Base-by-base conservation (phyloP, 2,888 invertebrate genomes). In the Dromius quadrimaculatus region DNA sequence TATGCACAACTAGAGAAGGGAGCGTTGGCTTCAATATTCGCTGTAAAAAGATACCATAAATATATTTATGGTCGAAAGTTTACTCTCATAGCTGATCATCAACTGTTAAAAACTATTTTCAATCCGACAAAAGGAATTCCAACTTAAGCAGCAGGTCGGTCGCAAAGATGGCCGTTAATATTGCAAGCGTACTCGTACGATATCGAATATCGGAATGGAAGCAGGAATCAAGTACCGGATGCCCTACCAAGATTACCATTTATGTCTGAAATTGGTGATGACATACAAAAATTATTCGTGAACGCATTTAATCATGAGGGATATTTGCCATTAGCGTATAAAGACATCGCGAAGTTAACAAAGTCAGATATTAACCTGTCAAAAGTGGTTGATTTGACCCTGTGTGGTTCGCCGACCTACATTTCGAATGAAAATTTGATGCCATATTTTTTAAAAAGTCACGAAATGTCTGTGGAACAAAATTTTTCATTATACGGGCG, bases 1-100 rank as follows among this genome's bases (percentile, higher is more conserved):
- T 70, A 62, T 20, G 15, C 41, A 1, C 71, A 71, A 64, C 41
- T 70, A 5, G 70, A 70, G 17, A 36, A 34, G n/a, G 70, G 62
- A 22, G 70, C 61, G 1, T n/a, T 70, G 1, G 63, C 70, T 1
- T 43, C 43, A 3, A 22, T 71, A 1, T 65, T 19, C 11, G 47
- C 47, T 20, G 11, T 36, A 1, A 50, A 61, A 20, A 2, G 20
- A 4, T 23, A 15, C 1, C 43, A 54, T 23, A 54, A 17, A 5
- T 54, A n/a, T n/a, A 2, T 64, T 5, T 64, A 23, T 32, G 64
- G 50, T 0, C 6, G 32, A 59, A 9, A 22, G 17, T 68, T 71
- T 20, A 20, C 17, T 4, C 4, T 59, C 6, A 38, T 54, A 1
- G 68, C 71, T 0, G 71, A 71, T 34, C 36, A 69, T 23, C 13